phyloP scores from a whole-genome alignment of 23 tunicate genomes.

The Clavelina lepadiformis region DNA sequence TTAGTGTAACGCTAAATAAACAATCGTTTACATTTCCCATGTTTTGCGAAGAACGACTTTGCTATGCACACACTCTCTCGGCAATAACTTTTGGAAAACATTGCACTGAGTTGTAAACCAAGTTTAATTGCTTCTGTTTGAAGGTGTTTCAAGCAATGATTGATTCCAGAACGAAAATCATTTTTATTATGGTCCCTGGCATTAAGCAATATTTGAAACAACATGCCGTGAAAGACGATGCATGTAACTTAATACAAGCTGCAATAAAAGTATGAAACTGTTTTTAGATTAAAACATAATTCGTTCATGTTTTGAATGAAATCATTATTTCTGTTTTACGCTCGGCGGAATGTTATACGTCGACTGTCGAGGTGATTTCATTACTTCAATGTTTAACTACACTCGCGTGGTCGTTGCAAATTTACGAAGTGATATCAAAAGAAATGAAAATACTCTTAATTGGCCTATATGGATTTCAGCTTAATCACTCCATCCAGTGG shows the following conservation, averaged over 20 bases:
- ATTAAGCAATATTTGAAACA: conserved; percentile 40
- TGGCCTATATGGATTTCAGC: conserved; percentile 14
- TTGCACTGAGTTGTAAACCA: too few species aligned
- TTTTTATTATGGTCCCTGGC: conserved; percentile 50
- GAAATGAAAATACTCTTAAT: neutral
- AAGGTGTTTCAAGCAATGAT: conserved; percentile 46
- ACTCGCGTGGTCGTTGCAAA: too few species aligned
- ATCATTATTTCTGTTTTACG: too few species aligned
- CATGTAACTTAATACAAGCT: conserved; percentile 7
- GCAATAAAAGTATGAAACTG: conserved; percentile 30
- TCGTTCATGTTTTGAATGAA: neutral
- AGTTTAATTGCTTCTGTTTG: neutral
- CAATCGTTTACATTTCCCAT: too few species aligned
- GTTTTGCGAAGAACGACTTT: too few species aligned
- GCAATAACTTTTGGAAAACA: too few species aligned
- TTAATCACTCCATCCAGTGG: conserved; percentile 34
- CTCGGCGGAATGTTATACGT: too few species aligned
- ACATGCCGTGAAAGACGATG: conserved; percentile 12
- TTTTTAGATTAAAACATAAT: neutral
- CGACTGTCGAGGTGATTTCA: too few species aligned
- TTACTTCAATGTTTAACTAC: too few species aligned
- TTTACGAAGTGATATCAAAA: neutral
- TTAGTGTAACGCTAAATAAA: too few species aligned
- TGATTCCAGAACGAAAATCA: conserved; percentile 18
- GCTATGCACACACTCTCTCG: too few species aligned